Evolutionary conservation across 2,888 invertebrate species (phyloP).

Genomic region (Drosophila mettleri): DNA sequence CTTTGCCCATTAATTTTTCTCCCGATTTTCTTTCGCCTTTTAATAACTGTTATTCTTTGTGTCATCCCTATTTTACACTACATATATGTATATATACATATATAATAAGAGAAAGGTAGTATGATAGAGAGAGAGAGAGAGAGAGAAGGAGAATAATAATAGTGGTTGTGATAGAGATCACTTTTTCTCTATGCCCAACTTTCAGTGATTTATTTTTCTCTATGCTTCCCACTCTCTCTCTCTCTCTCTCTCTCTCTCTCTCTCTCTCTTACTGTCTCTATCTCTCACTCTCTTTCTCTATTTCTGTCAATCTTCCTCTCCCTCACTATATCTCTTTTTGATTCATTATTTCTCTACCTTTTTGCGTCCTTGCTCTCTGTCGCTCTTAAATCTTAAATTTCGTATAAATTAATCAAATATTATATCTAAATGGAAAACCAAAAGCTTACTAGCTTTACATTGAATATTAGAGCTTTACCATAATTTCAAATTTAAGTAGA

Average conservation of each 20-base stretch:
- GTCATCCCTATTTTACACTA: no score
- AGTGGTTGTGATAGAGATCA: no score
- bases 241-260: not conserved
- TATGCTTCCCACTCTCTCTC: not conserved
- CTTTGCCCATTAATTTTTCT: no score
- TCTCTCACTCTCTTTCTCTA: not conserved
- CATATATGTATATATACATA: no score
- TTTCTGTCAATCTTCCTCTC: not conserved
- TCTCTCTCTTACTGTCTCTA: not conserved
- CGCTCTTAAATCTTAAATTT: not conserved
- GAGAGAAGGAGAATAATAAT: no score
- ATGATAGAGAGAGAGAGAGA: no score
- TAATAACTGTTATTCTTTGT: no score
- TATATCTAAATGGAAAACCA: not conserved
- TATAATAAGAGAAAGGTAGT: no score
- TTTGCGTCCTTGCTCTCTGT: not conserved
- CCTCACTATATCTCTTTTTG: not conserved
- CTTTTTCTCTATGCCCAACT: no score
- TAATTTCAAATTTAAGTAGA: constrained; percentile 5
- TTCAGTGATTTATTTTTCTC: no score
- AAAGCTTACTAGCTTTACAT: constrained; percentile 1
- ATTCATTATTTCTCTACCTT: not conserved
- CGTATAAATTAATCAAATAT: not conserved
- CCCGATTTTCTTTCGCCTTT: no score
- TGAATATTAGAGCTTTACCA: not conserved